Evolutionary conservation across 2,888 invertebrate species (phyloP), one percentile per base, ranked within the genome.

Genomic region (Eupithecia dodoneata): DNA sequence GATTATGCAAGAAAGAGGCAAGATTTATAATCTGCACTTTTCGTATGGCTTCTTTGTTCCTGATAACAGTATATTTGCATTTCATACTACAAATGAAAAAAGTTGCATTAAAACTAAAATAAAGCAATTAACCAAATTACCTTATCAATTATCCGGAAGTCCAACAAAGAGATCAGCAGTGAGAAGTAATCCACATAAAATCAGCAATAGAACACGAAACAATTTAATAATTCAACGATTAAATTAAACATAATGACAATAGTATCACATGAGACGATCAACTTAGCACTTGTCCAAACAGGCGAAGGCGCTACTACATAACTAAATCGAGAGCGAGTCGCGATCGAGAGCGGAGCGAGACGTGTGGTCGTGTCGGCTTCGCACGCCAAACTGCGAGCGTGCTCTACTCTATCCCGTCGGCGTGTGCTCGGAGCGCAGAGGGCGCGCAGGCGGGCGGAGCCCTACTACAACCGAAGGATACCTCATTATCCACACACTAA

Each of bases 211-310:
- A 87, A 90, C 87, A 87, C 91, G 87, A 88, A 91, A 91, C 89
- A 91, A 90, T 92, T 92, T 87, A 90, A 91, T 91, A 91, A 92
- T 90, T 89, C 89, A 91, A 91, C 91, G 90, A 89, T 93, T 90
- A 92, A 92, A 93, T 91, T 91, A 91, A 93, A 93, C 94, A 94
- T 93, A 93, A 93, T 93, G 91, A 89, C 90, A 92, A 91, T 89
- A 90, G 90, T 93, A 93, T 93, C 94, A 93, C 93, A 93, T 92
- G 89, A 92, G 93, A 93, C 94, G 93, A 94, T 93, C 93, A 94
- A 94, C 92, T 94, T 94, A 93, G 92, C 94, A 94, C 94, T 94
- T 94, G 94, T 94, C 91, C 91, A 93, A 94, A 93, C 91, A 92
- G 91, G 85, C 88, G 82, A 82, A 87, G 84, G 85, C 81, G 86